Conservation (phyloP, 2,113 vertebrate species). For the Macheiramphus alcinus region DNA sequence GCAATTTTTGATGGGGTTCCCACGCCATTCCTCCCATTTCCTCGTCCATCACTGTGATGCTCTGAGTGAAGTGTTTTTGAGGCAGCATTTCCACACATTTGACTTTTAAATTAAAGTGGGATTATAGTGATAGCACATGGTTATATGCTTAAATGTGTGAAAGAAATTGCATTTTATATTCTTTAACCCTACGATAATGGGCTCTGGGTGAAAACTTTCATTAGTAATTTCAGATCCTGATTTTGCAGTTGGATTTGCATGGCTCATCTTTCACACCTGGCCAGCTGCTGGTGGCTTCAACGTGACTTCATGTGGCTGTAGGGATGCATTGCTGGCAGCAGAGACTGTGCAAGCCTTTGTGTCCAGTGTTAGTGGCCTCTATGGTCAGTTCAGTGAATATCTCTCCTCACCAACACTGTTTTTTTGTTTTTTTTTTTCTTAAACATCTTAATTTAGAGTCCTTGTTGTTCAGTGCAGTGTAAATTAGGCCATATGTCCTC, state of each 20-base stretch:
- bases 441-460: neutral
- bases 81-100: neutral
- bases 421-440: neutral
- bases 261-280: neutral
- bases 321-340: neutral
- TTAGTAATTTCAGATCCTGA: fast-evolving
- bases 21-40: fast-evolving
- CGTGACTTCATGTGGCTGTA: fast-evolving
- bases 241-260: neutral
- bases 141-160: neutral
- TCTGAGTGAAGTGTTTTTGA: neutral
- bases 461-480: neutral
- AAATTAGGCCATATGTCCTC: neutral
- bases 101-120: neutral
- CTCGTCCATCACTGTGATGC: neutral
- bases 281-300: neutral
- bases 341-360: neutral
- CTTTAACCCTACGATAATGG: neutral
- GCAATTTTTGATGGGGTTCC: neutral
- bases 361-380: neutral
- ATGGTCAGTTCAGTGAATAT: neutral
- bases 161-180: neutral
- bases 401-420: neutral
- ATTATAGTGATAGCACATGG: neutral
- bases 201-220: neutral